Percentiles rank a stretch among this genome's conserved stretches.
These are phyloP conservation scores for Pachydiplax longipennis DNA, from an alignment of 2,888 invertebrate species.

Conservation along the genomic window DNA sequence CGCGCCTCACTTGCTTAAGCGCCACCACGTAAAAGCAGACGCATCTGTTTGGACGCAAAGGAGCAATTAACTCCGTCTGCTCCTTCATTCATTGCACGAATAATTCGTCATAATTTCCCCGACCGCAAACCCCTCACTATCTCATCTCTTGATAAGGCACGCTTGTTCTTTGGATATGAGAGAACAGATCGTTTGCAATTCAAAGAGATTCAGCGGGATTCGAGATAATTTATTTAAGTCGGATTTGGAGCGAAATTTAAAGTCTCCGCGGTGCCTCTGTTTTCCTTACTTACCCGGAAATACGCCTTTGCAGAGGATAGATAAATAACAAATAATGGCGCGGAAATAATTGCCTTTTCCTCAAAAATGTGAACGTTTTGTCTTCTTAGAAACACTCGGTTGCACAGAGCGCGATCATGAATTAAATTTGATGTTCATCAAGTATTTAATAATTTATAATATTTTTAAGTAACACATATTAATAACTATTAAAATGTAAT, in stretches of 20 bases:
- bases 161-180: neutral
- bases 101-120: neutral
- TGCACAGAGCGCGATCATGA: no score
- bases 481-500: no score
- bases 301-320: no score
- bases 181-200: neutral
- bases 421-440: no score
- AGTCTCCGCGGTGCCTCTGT: no score
- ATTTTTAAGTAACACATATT: no score
- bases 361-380: no score
- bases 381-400: no score
- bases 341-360: no score
- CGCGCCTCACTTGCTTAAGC: neutral
- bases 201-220: neutral
- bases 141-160: neutral
- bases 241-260: neutral
- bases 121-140: neutral
- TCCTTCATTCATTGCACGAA: neutral
- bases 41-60: neutral
- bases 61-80: neutral
- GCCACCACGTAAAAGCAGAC: neutral
- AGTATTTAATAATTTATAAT: no score
- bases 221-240: neutral
- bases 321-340: no score
- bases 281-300: no score